Evolutionary conservation across 1,140 invertebrate species (phyloP).

Genomic region (Drosophila repleta): DNA sequence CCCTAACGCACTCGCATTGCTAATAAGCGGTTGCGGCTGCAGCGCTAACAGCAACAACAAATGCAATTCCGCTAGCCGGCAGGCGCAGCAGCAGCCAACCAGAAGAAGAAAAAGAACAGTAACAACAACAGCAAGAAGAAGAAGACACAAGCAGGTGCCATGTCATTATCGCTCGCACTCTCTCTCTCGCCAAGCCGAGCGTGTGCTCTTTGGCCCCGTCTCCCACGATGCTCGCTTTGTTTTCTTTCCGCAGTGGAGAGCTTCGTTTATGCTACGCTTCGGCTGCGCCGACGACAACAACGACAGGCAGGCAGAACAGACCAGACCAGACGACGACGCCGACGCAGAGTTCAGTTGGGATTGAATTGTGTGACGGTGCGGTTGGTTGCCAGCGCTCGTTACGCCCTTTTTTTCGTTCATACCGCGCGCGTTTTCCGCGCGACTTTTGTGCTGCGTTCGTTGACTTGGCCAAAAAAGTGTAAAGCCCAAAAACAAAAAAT

Average conservation of each 20-base stretch:
- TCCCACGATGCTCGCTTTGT: slow-evolving; percentile 41
- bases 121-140: background rate
- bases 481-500: slow-evolving; percentile 31
- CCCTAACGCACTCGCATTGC: slow-evolving; percentile 62
- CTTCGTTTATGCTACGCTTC: slow-evolving; percentile 73
- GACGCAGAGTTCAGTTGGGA: slow-evolving; percentile 75
- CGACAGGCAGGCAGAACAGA: slow-evolving; percentile 9
- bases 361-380: slow-evolving; percentile 69
- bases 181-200: slow-evolving; percentile 7
- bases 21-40: slow-evolving; percentile 69
- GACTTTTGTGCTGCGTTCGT: slow-evolving; percentile 25
- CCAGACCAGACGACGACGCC: slow-evolving; percentile 46
- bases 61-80: background rate
- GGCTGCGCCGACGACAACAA: slow-evolving; percentile 38
- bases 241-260: slow-evolving; percentile 55
- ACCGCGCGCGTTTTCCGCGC: slow-evolving; percentile 55
- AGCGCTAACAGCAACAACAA: background rate
- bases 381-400: slow-evolving; percentile 56
- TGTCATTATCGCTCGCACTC: slow-evolving; percentile 60
- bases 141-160: slow-evolving; percentile 36
- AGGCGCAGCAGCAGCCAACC: slow-evolving; percentile 13
- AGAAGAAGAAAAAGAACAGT: background rate
- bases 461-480: slow-evolving; percentile 35
- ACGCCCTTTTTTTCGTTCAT: slow-evolving; percentile 31
- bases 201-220: slow-evolving; percentile 14